A percentile compares a stretch with the other conserved stretches of the same genome.
Evolutionary conservation across 2,888 invertebrate genomes (phyloP).

Genomic region (Rhimphoctona megacephalus): DNA sequence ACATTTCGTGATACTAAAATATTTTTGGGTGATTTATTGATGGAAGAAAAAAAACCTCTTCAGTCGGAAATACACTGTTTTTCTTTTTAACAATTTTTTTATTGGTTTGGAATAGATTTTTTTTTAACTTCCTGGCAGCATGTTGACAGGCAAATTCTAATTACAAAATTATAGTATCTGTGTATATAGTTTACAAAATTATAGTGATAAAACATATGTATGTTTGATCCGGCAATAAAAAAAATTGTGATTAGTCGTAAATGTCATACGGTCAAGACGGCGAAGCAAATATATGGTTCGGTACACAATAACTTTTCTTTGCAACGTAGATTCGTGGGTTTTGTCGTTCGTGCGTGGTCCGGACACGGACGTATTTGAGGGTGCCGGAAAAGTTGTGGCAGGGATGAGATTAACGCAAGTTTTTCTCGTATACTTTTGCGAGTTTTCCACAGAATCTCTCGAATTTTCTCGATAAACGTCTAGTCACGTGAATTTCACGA

Average conservation of each 20-base stretch:
- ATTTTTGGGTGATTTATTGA: not conserved
- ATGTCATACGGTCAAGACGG: not conserved
- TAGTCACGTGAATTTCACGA: constrained; percentile 67
- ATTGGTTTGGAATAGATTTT: not conserved
- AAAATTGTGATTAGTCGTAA: not conserved
- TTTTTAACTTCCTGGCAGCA: not conserved
- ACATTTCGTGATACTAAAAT: too few relatives aligned
- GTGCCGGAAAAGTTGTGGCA: not conserved
- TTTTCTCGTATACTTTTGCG: not conserved
- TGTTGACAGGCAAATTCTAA: not conserved
- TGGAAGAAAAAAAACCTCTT: not conserved
- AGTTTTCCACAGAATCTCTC: not conserved
- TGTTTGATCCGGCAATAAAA: not conserved
- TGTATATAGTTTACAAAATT: not conserved
- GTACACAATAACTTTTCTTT: constrained; percentile 9
- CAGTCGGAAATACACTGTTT: not conserved
- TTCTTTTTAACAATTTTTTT: not conserved
- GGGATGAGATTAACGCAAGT: constrained; percentile 6
- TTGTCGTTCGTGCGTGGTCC: not conserved
- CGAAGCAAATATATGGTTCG: constrained; percentile 30
- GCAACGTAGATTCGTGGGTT: constrained; percentile 20
- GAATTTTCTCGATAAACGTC: constrained; percentile 44
- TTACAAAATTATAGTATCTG: not conserved
- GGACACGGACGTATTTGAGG: not conserved
- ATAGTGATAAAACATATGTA: not conserved